Evolutionary conservation across 2,888 invertebrate genomes (phyloP).

Genomic region (Pinctada fucata): DNA sequence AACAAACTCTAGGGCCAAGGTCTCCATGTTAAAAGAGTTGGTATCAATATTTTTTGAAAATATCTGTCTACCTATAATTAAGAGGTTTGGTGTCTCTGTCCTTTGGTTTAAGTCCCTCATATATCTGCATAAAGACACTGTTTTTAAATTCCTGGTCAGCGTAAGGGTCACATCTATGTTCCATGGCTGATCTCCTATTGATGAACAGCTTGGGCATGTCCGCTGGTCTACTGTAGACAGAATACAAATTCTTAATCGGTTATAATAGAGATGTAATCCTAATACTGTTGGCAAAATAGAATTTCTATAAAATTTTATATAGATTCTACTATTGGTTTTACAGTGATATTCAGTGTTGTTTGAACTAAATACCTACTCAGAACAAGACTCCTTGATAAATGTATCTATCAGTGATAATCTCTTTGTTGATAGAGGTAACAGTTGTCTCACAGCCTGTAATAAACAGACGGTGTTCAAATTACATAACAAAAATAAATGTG

Average conservation of each 20-base stretch:
- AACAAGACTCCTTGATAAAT: constrained; percentile 72
- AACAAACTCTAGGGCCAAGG: too few relatives aligned
- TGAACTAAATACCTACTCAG: constrained; percentile 61
- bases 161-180: constrained; percentile 70
- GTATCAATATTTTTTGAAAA: too few relatives aligned
- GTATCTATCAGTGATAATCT: constrained; percentile 72
- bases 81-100: constrained; percentile 68
- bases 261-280: background rate
- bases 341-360: background rate
- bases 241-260: background rate
- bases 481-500: background rate
- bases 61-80: constrained; percentile 68
- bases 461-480: constrained; percentile 8
- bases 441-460: constrained; percentile 70
- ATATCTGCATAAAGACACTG: constrained; percentile 74
- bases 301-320: too few relatives aligned
- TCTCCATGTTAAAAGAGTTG: too few relatives aligned
- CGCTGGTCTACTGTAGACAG: constrained; percentile 52
- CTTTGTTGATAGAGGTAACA: constrained; percentile 73
- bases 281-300: too few relatives aligned
- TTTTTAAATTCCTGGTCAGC: constrained; percentile 71
- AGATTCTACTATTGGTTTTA: background rate
- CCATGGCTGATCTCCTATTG: constrained; percentile 73
- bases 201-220: constrained; percentile 72
- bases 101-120: constrained; percentile 73